phyloP scores from a whole-genome alignment of 2,888 invertebrate species.

The Drosophila kanekoi region DNA sequence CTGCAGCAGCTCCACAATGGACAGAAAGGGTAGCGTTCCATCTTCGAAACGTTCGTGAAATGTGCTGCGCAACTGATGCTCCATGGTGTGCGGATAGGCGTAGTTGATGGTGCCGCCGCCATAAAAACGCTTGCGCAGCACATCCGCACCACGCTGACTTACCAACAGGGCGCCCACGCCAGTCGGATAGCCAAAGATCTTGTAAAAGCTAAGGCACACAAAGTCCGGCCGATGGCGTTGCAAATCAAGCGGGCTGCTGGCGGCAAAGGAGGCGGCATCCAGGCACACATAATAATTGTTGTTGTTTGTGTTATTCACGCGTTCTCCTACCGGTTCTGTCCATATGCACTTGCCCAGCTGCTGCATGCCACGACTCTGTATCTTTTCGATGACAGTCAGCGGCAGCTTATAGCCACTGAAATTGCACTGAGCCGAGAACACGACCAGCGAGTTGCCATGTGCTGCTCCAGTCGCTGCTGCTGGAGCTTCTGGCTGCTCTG shows the following conservation, averaged over 20 bases:
- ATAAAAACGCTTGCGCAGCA: conserved; percentile 89
- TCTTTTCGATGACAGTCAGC: conserved; percentile 88
- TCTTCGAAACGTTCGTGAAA: conserved; percentile 96
- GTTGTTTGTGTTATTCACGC: too few species aligned
- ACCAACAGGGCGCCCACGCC: conserved; percentile 96
- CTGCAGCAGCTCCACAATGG: conserved; percentile 92
- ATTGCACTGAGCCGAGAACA: conserved; percentile 96
- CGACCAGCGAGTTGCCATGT: conserved; percentile 89
- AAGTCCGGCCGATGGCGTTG: conserved; percentile 92
- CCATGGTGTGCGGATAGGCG: conserved; percentile 89
- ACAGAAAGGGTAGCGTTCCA: conserved; percentile 95
- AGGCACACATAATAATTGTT: conserved; percentile 90
- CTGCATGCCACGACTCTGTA: conserved; percentile 88
- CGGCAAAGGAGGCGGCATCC: conserved; percentile 94
- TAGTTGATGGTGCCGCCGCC: conserved; percentile 98
- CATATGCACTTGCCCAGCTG: conserved; percentile 66
- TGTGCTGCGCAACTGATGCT: conserved; percentile 89
- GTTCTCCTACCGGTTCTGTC: background rate
- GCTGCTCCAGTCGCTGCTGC: background rate
- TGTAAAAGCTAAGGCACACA: conserved; percentile 97
- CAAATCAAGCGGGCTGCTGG: conserved; percentile 92
- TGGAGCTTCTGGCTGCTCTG: conserved; percentile 2
- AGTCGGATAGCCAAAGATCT: conserved; percentile 97
- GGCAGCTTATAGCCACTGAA: conserved; percentile 97
- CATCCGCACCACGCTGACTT: conserved; percentile 85